Base-by-base conservation (phyloP, 2,888 invertebrate genomes). In the Diarsia brunnea region DNA sequence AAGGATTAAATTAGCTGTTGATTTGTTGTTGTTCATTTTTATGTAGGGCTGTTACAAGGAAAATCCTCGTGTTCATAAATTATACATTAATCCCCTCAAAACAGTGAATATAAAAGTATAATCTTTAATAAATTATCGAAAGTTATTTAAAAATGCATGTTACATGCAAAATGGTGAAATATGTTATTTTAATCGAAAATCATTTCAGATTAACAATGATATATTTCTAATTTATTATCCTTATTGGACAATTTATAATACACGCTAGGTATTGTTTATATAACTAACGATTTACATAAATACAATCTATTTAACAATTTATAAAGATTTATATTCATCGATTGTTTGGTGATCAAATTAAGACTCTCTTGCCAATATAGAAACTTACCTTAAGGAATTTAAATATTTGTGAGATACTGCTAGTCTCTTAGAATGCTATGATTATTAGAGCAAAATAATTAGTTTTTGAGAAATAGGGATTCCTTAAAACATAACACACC, bases 231-330 rank as follows among this genome's bases (percentile, higher is more conserved):
- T 65, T 38, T 79, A 64, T 63, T 43, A 43, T 38, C 51, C 65
- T 47, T 75, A 68, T 60, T 77, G 61, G 60, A 55, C n/a, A 51
- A 45, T 78, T 63, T 27, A 51, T 63, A 51, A 82, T 45, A 38
- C 45, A 55, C 10, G 21, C 3, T 38, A 38, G 38, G 38, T 38
- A 58, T 70, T 53, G 51, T 83, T 61, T 78, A 76, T n/a, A 24
- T 55, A 45, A 79, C 19, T 14, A n/a, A 43, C 0, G 38, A 82
- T 66, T 69, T 66, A 61, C 47, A 78, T 61, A 78, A 69, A 82
- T 27, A 3, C 14, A 65, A 79, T 77, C 24, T 49, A 43, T 31
- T 63, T 61, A 47, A 16, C 38, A 16, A n/a, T 60, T 2, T 14
- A 11, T 14, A 79, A 16, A 12, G n/a, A 63, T 63, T 63, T 63